These are phyloP conservation scores for Galaxea fascicularis DNA, from an alignment of 92 coral and sea anemone genomes.

Conservation along the genomic window DNA sequence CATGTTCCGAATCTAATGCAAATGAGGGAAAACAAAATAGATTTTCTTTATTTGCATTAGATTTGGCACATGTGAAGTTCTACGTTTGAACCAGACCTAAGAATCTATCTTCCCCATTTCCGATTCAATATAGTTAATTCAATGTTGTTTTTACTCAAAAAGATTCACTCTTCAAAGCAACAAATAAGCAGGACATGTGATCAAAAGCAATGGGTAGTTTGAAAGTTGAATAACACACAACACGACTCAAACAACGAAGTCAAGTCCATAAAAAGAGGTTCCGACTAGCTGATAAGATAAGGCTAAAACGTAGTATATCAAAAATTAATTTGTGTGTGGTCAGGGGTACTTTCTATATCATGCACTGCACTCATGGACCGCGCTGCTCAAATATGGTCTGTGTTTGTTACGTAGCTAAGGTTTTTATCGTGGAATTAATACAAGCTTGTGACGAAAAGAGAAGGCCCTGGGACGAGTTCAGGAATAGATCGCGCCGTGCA, in stretches of 20 bases:
- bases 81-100: no score
- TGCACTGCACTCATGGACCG: not conserved
- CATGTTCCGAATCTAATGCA: no score
- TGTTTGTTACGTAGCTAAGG: conserved; percentile 1
- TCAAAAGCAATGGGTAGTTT: no score
- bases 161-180: not conserved
- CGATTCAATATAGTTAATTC: not conserved
- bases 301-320: not conserved
- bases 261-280: not conserved
- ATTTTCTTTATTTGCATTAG: no score
- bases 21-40: no score
- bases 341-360: not conserved
- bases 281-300: not conserved
- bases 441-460: no score
- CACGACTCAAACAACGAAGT: no score
- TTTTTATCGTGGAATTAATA: not conserved
- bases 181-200: not conserved
- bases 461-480: no score
- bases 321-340: not conserved
- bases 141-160: not conserved
- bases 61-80: no score
- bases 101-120: not conserved
- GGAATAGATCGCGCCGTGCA: no score
- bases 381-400: not conserved
- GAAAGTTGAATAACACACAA: not conserved